phyloP scores from a whole-genome alignment of 2,797 vertebrate species.

The Sebastolobus alascanus region DNA sequence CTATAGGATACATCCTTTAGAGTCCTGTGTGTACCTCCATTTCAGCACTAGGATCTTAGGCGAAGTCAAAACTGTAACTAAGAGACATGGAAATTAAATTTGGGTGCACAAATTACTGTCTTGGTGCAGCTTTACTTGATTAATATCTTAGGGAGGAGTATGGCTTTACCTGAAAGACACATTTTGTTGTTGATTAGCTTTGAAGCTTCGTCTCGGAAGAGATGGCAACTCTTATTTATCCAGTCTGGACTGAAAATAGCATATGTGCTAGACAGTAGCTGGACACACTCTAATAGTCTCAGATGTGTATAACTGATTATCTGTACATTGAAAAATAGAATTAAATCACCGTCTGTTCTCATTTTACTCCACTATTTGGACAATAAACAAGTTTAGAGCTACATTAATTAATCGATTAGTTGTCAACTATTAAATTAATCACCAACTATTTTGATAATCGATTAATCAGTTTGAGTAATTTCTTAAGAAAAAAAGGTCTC shows the following conservation, averaged over 20 bases:
- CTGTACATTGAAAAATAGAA: rapidly evolving
- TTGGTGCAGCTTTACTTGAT: not conserved
- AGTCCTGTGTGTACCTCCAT: not conserved
- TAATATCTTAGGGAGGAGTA: not conserved
- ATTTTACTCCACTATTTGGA: not conserved
- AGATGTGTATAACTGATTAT: too few species aligned
- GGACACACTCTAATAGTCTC: not conserved
- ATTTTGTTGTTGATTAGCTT: not conserved
- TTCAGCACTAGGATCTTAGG: not conserved
- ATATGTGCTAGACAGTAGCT: not conserved
- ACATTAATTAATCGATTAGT: too few species aligned
- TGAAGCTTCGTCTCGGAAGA: not conserved
- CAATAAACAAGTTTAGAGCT: rapidly evolving
- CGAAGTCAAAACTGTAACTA: not conserved
- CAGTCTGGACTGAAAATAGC: not conserved
- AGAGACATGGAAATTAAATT: not conserved
- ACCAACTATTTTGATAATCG: too few species aligned
- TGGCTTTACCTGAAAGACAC: not conserved
- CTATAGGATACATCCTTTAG: not conserved
- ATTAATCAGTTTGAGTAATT: too few species aligned
- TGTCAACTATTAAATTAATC: too few species aligned
- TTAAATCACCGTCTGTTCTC: not conserved
- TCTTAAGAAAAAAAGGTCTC: too few species aligned
- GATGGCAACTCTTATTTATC: not conserved
- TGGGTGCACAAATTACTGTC: not conserved